Evolutionary conservation across 2,888 invertebrate genomes (phyloP), one percentile per base, ranked within the genome.

Genomic region (Neria commutata): DNA sequence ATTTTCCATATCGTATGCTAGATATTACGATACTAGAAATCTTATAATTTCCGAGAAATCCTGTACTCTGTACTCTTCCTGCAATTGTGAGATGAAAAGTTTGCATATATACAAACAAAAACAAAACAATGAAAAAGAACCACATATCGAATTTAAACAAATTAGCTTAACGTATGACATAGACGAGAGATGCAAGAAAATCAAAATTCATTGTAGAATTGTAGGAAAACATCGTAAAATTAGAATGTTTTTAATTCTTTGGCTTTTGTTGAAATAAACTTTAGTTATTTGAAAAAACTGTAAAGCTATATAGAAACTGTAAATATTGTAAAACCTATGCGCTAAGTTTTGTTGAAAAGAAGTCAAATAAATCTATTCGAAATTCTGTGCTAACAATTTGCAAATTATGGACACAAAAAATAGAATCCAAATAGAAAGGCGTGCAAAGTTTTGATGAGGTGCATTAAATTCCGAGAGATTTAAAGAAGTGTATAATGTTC

Each of bases 111-210:
- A 51, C 17, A 16, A 17, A 46, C 17, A 60, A 51, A 37, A 5
- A 40, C 19, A 53, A n/a, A 33, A 40, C 47, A 17, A 23, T 46
- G 37, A 50, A 52, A 63, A 48, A 51, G 54, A 69, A 63, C 65
- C 73, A 77, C 77, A 77, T 77, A 77, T 77, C 77, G 77, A 77
- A 77, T 77, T 77, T 77, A 77, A 74, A 74, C 67, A 68, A 72
- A 75, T 72, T 69, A 73, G 63, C 64, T 65, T 65, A 62, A 63
- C 70, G 42, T 29, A 14, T n/a, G 21, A 17, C 4, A 42, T 17
- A 5, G 17, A 42, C 14, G 21, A 50, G 29, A 16, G 6, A 48
- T 26, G n/a, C 25, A 17, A 23, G 40, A 40, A 57, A 52, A 54
- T 52, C 42, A 40, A 58, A 56, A 61, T 47, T 49, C 21, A 42